phyloP scores from a whole-genome alignment of 2,113 vertebrate species.

The Machaerirhynchus nigripectus region DNA sequence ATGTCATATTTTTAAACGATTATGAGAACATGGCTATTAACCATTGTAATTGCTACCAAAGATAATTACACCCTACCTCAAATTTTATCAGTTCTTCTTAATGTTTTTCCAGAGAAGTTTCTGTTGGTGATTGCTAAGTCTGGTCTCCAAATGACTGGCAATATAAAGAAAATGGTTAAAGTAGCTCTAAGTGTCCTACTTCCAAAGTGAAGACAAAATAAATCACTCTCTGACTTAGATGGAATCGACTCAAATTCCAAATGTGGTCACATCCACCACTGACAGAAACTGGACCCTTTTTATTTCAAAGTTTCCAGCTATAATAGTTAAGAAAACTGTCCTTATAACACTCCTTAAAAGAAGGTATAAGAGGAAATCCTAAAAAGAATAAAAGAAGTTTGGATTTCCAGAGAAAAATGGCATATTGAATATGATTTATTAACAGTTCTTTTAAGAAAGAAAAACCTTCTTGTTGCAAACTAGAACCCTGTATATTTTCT shows the following conservation, averaged over 20 bases:
- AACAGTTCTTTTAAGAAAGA: neutral
- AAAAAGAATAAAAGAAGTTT: neutral
- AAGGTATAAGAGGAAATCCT: neutral
- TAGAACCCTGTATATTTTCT: neutral
- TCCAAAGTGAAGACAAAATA: neutral
- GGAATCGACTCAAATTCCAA: neutral
- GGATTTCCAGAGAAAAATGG: neutral
- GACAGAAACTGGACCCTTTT: neutral
- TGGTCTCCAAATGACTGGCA: neutral
- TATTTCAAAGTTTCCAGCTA: neutral
- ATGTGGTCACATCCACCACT: neutral
- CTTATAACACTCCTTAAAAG: neutral
- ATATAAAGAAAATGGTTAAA: neutral
- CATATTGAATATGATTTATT: neutral
- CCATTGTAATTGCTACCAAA: neutral
- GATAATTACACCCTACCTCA: accelerated
- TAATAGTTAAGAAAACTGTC: neutral
- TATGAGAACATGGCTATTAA: neutral
- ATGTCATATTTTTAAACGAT: neutral
- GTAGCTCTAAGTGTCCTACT: neutral
- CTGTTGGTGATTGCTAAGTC: neutral
- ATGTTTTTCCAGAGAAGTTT: neutral
- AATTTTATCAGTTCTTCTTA: neutral
- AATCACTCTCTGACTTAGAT: neutral
- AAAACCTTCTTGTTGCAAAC: neutral